Percentiles rank a stretch among this genome's conserved stretches.
phyloP scores from a whole-genome alignment of 2,888 invertebrate species.

The Teleiodes luculella region DNA sequence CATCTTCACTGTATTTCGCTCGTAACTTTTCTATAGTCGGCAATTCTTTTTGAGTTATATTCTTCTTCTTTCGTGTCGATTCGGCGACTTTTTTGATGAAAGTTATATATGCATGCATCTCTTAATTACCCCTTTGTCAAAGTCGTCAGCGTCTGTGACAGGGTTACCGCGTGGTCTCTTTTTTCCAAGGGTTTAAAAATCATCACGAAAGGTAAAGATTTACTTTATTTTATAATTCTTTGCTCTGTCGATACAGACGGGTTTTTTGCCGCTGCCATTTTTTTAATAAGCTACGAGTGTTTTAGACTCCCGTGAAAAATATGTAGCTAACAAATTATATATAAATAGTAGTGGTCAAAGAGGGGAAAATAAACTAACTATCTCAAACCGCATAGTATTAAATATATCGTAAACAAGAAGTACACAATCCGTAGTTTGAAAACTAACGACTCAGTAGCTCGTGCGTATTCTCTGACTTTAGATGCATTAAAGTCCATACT shows the following conservation, averaged over 20 bases:
- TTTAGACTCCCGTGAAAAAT: neutral
- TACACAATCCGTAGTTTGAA: no score
- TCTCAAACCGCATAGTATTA: no score
- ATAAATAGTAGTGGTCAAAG: no score
- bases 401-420: no score
- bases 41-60: constrained; percentile 21
- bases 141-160: constrained; percentile 29
- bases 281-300: neutral
- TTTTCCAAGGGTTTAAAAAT: neutral
- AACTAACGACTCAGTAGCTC: no score
- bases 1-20: no score
- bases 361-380: no score
- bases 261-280: neutral
- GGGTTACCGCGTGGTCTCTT: constrained; percentile 6
- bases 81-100: no score
- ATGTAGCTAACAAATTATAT: no score
- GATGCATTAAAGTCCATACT: no score
- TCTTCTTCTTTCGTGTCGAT: constrained; percentile 21
- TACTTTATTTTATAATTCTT: constrained; percentile 3
- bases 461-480: no score
- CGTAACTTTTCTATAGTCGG: no score
- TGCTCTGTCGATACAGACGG: neutral
- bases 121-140: constrained; percentile 35
- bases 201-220: neutral
- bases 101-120: constrained; percentile 36